Evolutionary conservation across 23 tunicate genomes (phyloP).

Genomic region (Botrylloides violaceus): DNA sequence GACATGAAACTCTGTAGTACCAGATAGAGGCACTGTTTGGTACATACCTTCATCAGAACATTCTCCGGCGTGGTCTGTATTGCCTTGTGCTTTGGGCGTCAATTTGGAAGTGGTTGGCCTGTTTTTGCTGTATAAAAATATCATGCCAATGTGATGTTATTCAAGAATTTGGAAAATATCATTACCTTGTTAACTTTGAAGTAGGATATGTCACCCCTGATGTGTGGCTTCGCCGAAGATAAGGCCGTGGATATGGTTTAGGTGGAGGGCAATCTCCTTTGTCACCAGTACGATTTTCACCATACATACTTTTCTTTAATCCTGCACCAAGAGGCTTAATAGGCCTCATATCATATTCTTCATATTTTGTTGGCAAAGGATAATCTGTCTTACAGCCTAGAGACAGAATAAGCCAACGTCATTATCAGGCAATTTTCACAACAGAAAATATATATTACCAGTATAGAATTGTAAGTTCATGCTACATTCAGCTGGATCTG

Average conservation of each 20-base stretch:
- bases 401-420: no score
- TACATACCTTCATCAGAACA: no score
- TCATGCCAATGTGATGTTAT: background rate
- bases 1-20: no score
- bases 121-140: no score
- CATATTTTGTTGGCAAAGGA: conserved; percentile 37
- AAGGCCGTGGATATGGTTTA: conserved; percentile 13
- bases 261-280: background rate
- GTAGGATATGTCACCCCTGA: conserved; percentile 7
- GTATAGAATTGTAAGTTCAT: no score
- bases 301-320: conserved; percentile 3
- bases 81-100: no score
- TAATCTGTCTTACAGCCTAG: background rate
- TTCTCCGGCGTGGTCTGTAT: no score
- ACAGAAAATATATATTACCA: no score
- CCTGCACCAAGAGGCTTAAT: conserved; percentile 45
- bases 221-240: conserved; percentile 14
- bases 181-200: background rate
- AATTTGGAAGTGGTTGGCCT: no score
- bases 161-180: background rate
- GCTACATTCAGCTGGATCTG: no score
- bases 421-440: no score
- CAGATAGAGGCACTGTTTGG: no score
- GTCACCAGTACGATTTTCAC: background rate
- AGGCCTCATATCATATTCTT: conserved; percentile 67